phyloP scores from a whole-genome alignment of 2,113 vertebrate species.

The Ictalurus punctatus region DNA sequence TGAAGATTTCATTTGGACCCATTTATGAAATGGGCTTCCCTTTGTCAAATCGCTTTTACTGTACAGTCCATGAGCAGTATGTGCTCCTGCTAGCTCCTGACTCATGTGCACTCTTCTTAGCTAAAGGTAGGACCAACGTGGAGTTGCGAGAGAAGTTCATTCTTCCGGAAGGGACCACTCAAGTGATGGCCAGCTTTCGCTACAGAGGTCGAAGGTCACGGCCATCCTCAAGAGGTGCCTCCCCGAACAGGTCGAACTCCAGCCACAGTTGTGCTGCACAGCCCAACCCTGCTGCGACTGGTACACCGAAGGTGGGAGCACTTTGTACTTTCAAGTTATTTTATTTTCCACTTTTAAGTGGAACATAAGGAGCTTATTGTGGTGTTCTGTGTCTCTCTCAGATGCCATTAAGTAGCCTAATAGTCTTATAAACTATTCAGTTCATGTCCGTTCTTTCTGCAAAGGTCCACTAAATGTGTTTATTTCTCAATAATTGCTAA shows the following conservation, averaged over 20 bases:
- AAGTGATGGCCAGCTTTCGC: constrained; percentile 94
- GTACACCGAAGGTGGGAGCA: constrained; percentile 83
- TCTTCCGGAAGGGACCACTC: constrained; percentile 90
- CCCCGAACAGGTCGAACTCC: constrained; percentile 91
- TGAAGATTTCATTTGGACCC: constrained; percentile 11
- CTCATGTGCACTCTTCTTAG: constrained; percentile 65
- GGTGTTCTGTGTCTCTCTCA: constrained; percentile 18
- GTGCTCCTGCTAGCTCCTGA: not conserved
- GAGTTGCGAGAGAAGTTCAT: constrained; percentile 98
- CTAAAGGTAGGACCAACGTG: constrained; percentile 95
- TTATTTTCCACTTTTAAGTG: constrained; percentile 1
- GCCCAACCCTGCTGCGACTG: constrained; percentile 67
- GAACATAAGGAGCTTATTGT: constrained; percentile 27
- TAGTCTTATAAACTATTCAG: constrained; percentile 54
- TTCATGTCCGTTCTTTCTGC: constrained; percentile 53
- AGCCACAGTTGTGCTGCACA: constrained; percentile 84
- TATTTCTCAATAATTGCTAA: too few species aligned
- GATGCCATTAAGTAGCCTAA: constrained; percentile 33
- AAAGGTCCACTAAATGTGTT: not conserved
- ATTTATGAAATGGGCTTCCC: constrained; percentile 19
- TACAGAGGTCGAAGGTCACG: constrained; percentile 89
- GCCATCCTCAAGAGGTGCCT: constrained; percentile 89
- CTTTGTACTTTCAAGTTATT: not conserved
- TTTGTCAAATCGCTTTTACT: constrained; percentile 14
- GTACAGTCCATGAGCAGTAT: not conserved